A percentile compares a stretch with the other conserved stretches of the same genome.
These are phyloP conservation scores for Cataglyphis albicans DNA, from an alignment of 2,888 invertebrate genomes.

Conservation along the genomic window DNA sequence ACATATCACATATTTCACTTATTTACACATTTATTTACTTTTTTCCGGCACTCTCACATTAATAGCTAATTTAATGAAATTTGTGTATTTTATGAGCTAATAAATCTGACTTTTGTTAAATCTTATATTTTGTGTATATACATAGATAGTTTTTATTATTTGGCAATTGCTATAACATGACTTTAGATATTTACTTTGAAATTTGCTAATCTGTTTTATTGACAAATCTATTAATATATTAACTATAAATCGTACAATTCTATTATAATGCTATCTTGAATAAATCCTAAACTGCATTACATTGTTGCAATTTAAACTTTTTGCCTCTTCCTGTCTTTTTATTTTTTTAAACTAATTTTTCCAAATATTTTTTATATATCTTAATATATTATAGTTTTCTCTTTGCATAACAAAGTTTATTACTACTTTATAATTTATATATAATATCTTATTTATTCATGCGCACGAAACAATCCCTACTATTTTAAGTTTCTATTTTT, in stretches of 20 bases:
- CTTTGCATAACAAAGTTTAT: neutral
- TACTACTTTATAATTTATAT: neutral
- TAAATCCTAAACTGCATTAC: constrained; percentile 22
- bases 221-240: neutral
- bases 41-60: neutral
- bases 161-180: neutral
- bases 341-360: neutral
- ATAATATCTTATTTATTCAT: constrained; percentile 25
- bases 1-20: neutral
- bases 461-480: neutral
- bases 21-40: neutral
- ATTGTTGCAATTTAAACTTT: constrained; percentile 22
- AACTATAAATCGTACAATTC: neutral
- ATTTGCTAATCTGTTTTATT: neutral
- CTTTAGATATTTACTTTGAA: neutral
- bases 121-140: neutral
- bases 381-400: neutral
- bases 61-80: neutral
- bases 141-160: neutral
- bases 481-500: constrained; percentile 26
- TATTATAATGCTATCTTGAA: constrained; percentile 31
- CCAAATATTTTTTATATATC: neutral
- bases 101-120: neutral
- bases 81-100: neutral
- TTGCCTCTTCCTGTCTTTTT: neutral